Base-by-base conservation (phyloP, 1,140 invertebrate genomes). In the Parasteatoda tepidariorum region DNA sequence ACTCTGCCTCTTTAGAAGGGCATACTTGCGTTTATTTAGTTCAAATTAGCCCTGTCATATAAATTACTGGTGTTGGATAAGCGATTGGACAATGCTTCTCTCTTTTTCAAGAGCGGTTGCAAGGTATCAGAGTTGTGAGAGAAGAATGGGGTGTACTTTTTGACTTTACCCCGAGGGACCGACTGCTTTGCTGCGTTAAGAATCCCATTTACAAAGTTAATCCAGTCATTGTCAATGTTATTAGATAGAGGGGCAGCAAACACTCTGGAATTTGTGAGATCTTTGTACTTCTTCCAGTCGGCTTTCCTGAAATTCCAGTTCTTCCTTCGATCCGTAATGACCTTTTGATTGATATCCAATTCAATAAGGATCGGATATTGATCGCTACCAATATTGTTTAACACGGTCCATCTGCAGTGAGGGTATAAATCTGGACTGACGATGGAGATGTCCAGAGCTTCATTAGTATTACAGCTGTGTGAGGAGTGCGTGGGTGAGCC, bases 341-440 rank as follows among this genome's bases (percentile, higher is more conserved):
- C 26, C 30, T 28, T 64, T 64, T 33, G 62, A 30, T 64, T 64
- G 15, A 30, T 64, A 13, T 30, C 62, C 30, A 64, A 2, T 64
- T 64, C 62, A 64, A 64, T 64, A n/a, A 64, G 62, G 62, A 64
- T 33, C 30, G 62, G n/a, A n/a, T n/a, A n/a, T n/a, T n/a, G n/a
- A n/a, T n/a, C n/a, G n/a, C 30, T 64, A 1, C 62, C 6, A 30
- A 31, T 64, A 33, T 64, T 64, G 26, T 0, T 64, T 33, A 64
- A 64, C 5, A 64, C 62, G 28, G 62, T 30, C 62, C 2, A 64
- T n/a, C 31, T 64, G 26, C 62, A 64, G 5, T 64, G 26, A 2
- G 62, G 62, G 31, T 30, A 64, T 11, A 64, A 30, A n/a, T 64
- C 62, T 30, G 62, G 62, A 64, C 61, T 64, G 61, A 64, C 11